A percentile compares a stretch with the other conserved stretches of the same genome.
phyloP scores from a whole-genome alignment of 2,113 vertebrate species.

The Proteles cristata region DNA sequence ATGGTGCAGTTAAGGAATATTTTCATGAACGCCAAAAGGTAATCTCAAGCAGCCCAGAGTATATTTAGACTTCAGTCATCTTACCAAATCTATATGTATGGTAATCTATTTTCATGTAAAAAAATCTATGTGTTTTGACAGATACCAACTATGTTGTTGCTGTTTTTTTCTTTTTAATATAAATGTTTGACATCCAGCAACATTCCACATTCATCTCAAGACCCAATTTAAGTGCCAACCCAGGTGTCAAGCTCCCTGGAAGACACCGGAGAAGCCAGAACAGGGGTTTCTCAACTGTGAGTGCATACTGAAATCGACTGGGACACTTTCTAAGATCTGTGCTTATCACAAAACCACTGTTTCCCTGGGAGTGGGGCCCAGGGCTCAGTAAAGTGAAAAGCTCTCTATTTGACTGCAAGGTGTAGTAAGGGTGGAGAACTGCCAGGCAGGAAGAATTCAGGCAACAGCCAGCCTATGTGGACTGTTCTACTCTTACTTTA shows the following conservation, averaged over 20 bases:
- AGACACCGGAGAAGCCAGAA: neutral
- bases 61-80: conserved; percentile 44
- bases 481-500: rapidly evolving
- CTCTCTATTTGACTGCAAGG: neutral
- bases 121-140: neutral
- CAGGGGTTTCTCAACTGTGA: neutral
- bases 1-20: neutral
- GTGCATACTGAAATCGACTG: rapidly evolving
- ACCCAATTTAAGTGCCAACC: neutral
- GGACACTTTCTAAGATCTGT: rapidly evolving
- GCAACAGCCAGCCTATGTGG: rapidly evolving
- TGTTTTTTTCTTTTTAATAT: neutral
- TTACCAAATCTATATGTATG: conserved; percentile 2
- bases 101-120: neutral
- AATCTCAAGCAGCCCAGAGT: conserved; percentile 29
- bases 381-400: rapidly evolving
- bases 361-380: too few relatives aligned
- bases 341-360: rapidly evolving
- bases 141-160: neutral
- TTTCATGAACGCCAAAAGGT: conserved; percentile 64
- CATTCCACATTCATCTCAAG: neutral
- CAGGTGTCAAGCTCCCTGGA: rapidly evolving
- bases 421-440: neutral
- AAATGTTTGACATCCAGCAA: neutral
- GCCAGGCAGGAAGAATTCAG: neutral